Evolutionary conservation across 1,140 invertebrate species (phyloP).

Genomic region (Panagrolaimus sp.): DNA sequence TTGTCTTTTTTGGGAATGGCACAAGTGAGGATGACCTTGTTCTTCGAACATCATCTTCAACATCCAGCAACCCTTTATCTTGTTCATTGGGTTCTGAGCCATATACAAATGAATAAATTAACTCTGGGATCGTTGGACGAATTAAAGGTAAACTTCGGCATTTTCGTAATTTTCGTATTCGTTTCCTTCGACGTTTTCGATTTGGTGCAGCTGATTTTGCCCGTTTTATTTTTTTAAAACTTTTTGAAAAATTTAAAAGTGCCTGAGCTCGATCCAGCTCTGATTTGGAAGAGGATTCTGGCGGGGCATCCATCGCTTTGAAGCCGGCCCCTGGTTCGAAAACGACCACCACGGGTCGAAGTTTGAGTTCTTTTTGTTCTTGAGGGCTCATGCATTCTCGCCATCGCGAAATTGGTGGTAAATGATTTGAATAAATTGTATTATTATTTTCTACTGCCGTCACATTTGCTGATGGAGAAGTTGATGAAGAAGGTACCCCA

Average conservation of each 20-base stretch:
- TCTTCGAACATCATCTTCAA: conserved; percentile 13
- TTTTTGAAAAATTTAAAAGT: conserved; percentile 53
- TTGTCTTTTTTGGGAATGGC: conserved; percentile 21
- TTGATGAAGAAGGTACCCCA: too few relatives aligned
- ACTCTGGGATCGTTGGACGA: conserved; percentile 17
- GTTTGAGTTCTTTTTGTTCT: not conserved
- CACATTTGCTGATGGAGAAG: too few relatives aligned
- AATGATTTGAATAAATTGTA: too few relatives aligned
- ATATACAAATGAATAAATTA: conserved; percentile 34
- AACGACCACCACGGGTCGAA: not conserved
- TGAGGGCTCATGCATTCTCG: too few relatives aligned
- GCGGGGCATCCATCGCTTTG: not conserved
- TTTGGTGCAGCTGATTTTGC: conserved; percentile 31
- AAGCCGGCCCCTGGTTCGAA: not conserved
- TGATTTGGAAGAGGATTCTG: not conserved
- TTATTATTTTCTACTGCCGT: too few relatives aligned
- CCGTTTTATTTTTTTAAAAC: conserved; percentile 56
- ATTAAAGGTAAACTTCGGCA: conserved; percentile 11
- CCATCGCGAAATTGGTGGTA: too few relatives aligned
- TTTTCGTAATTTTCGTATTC: conserved; percentile 22
- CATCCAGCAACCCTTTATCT: conserved; percentile 4
- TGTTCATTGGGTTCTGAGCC: conserved; percentile 22
- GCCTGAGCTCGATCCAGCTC: conserved; percentile 26
- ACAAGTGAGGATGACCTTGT: conserved; percentile 35
- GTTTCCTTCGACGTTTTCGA: conserved; percentile 24